A percentile compares a stretch with the other conserved stretches of the same genome.
phyloP scores from a whole-genome alignment of 2,888 invertebrate species.

The Agrochola lota region DNA sequence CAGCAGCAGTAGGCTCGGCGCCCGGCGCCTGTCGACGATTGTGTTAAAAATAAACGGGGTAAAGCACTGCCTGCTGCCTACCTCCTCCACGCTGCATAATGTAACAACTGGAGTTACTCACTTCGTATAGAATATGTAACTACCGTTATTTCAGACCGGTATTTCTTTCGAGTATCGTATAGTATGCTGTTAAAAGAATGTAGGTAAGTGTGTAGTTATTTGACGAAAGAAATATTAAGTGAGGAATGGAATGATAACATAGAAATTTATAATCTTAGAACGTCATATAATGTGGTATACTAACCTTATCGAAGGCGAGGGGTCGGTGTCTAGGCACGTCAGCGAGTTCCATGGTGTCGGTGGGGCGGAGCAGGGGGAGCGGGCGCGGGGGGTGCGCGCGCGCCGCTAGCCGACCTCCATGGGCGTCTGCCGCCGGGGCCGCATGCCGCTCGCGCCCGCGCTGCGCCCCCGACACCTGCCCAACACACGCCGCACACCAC shows the following conservation, averaged over 20 bases:
- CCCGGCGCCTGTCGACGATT: conserved; percentile 54
- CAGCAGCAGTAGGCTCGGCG: conserved; percentile 56
- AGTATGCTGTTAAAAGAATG: conserved; percentile 18
- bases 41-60: conserved; percentile 73
- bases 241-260: conserved; percentile 5
- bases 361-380: conserved; percentile 92
- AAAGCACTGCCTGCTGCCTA: conserved; percentile 65
- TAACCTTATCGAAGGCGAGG: conserved; percentile 94
- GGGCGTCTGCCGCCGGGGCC: conserved; percentile 96
- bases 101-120: conserved; percentile 45
- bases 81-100: conserved; percentile 57
- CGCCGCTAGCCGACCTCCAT: conserved; percentile 95
- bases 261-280: background rate
- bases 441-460: conserved; percentile 95
- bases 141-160: conserved; percentile 52
- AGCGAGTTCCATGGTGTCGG: conserved; percentile 91
- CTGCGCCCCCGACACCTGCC: conserved; percentile 93
- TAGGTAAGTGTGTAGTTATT: conserved; percentile 23
- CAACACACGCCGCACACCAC: conserved; percentile 57
- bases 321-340: conserved; percentile 91
- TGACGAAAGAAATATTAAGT: conserved; percentile 12
- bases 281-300: conserved; percentile 44
- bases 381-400: conserved; percentile 91
- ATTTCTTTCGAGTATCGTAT: conserved; percentile 30
- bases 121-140: conserved; percentile 39